Evolutionary conservation across 2,113 vertebrate species (phyloP).

Genomic region (Barbus barbus): DNA sequence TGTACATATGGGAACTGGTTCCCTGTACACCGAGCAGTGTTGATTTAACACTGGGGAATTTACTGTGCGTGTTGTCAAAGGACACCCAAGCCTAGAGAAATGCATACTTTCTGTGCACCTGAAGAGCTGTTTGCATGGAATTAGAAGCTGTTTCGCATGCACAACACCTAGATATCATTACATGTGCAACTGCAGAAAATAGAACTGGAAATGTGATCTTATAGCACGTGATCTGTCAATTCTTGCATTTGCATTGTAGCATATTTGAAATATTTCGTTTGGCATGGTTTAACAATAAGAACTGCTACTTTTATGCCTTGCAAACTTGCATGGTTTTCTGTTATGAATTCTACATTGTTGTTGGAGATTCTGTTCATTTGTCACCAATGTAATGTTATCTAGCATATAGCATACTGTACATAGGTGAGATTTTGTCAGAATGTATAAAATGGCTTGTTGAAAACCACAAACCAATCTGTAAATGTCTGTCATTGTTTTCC

Average conservation of each 20-base stretch:
- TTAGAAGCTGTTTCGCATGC: background rate
- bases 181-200: background rate
- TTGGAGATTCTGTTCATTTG: background rate
- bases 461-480: background rate
- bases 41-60: no score
- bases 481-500: background rate
- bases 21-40: no score
- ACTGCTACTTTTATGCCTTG: background rate
- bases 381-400: background rate
- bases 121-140: slow-evolving; percentile 40
- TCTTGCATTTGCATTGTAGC: background rate
- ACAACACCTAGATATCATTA: background rate
- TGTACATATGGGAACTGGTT: no score
- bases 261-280: background rate
- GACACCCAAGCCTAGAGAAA: background rate
- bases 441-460: background rate
- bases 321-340: background rate
- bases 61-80: slow-evolving; percentile 11
- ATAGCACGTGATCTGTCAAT: background rate
- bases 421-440: background rate
- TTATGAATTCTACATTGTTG: background rate
- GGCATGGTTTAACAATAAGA: background rate
- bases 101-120: background rate
- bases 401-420: background rate
- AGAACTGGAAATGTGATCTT: background rate